These are phyloP conservation scores for Ectobius pallidus DNA, from an alignment of 2,888 invertebrate species.

Conservation along the genomic window DNA sequence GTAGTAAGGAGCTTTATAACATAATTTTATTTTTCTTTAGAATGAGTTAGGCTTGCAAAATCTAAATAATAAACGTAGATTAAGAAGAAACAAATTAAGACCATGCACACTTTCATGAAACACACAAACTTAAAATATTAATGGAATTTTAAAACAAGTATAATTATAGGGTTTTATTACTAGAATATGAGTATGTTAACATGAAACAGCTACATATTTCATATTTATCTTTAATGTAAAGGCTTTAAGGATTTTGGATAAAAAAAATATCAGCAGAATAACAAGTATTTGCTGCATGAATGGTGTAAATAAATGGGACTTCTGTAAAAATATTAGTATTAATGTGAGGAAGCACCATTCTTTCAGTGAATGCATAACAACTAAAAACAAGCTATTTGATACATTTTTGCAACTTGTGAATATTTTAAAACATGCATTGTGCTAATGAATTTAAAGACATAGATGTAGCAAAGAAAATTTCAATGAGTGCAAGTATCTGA, in stretches of 20 bases:
- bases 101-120: slow-evolving; percentile 27
- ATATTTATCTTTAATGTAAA: slow-evolving; percentile 4
- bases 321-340: neutral
- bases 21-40: slow-evolving; percentile 18
- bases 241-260: neutral
- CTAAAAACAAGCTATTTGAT: neutral
- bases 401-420: neutral
- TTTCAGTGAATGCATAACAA: neutral
- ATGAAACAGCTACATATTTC: slow-evolving; percentile 5
- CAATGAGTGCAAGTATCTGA: neutral
- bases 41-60: slow-evolving; percentile 30
- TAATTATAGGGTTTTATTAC: slow-evolving; percentile 27
- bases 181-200: slow-evolving; percentile 25
- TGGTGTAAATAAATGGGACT: neutral
- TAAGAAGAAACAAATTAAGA: slow-evolving; percentile 13
- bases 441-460: neutral
- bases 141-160: slow-evolving; percentile 27
- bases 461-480: neutral
- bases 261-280: neutral
- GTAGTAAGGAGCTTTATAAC: slow-evolving; percentile 24
- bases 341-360: neutral
- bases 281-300: slow-evolving; percentile 12
- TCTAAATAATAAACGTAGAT: slow-evolving; percentile 22
- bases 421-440: neutral
- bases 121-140: slow-evolving; percentile 28